Conservation (phyloP, 1,140 invertebrate species). For the roundworm (Caenorhabditis elegans) region WBcel235 BX284602.5:2184001-2184500, state of each 20-base stretch:
- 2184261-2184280: constrained; percentile 20
- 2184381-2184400: constrained; percentile 38
- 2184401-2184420: no score
- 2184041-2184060: constrained; percentile 32
- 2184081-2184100: constrained; percentile 38
- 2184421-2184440: no score
- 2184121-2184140: background rate
- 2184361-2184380: constrained; percentile 34
- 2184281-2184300: constrained; percentile 38
- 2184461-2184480: no score
- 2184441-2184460: no score
- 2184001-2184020: no score
- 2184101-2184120: constrained; percentile 18
- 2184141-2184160: constrained; percentile 13
- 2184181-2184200: background rate
- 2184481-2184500: no score
- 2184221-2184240: constrained; percentile 11
- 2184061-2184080: constrained; percentile 22
- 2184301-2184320: constrained; percentile 16
- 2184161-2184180: constrained; percentile 34
- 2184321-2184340: constrained; percentile 9
- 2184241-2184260: constrained; percentile 35
- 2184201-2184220: constrained; percentile 15
- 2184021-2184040: no score
- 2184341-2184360: background rate